A percentile compares a stretch with the other conserved stretches of the same genome.
Conservation (phyloP, 2,797 vertebrate genomes). For the Potorous gilbertii region DNA sequence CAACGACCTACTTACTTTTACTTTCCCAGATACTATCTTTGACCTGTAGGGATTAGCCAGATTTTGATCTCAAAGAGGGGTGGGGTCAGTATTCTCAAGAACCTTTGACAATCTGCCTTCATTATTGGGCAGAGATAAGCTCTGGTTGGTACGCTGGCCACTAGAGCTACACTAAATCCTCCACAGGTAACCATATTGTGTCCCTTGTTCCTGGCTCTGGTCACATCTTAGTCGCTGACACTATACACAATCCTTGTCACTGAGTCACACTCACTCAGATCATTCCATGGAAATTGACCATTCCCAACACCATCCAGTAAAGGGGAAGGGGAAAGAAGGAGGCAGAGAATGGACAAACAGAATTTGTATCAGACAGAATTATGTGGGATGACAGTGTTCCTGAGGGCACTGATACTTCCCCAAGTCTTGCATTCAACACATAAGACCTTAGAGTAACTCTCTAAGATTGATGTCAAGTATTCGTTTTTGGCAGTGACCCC, state of each 20-base stretch:
- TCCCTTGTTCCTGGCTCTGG: no score
- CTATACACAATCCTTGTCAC: not conserved
- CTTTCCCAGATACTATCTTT: no score
- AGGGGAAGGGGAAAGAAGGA: not conserved
- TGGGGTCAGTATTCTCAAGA: no score
- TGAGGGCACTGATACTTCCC: not conserved
- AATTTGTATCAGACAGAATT: not conserved
- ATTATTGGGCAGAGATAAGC: no score
- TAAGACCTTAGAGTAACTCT: not conserved
- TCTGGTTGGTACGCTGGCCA: no score
- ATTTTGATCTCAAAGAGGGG: no score
- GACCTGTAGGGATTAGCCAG: no score
- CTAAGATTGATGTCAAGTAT: conserved; percentile 1
- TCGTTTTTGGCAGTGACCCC: not conserved
- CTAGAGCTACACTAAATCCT: no score
- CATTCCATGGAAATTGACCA: not conserved
- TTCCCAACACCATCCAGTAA: not conserved
- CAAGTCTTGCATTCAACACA: not conserved
- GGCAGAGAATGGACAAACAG: not conserved
- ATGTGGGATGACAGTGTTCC: not conserved
- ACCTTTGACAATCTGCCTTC: no score
- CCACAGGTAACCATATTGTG: no score
- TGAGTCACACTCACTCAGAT: not conserved
- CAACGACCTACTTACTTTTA: no score
- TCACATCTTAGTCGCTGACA: not conserved